phyloP scores from a whole-genome alignment of 2,888 invertebrate species.

The Leucophenga maculata region DNA sequence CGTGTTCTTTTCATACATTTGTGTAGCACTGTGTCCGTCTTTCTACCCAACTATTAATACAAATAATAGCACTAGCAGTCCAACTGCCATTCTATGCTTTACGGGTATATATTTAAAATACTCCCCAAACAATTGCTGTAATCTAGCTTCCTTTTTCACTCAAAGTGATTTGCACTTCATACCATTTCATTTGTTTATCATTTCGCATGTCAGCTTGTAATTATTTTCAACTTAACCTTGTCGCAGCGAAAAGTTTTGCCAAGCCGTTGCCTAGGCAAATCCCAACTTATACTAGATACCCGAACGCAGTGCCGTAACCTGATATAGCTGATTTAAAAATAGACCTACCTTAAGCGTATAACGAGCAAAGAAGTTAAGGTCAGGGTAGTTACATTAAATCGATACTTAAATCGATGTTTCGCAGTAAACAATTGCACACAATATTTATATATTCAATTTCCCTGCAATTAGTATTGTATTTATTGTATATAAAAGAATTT shows the following conservation, averaged over 20 bases:
- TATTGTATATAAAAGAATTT: not conserved
- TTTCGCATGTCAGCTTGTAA: slow-evolving; percentile 46
- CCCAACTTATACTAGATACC: not conserved
- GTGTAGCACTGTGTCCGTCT: too few relatives aligned
- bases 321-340: slow-evolving; percentile 1
- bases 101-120: too few relatives aligned
- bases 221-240: slow-evolving; percentile 35
- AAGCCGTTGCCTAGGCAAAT: slow-evolving; percentile 18
- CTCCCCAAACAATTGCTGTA: too few relatives aligned
- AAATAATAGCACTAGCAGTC: not conserved
- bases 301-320: not conserved
- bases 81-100: not conserved
- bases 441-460: too few relatives aligned
- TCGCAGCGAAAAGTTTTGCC: slow-evolving; percentile 22
- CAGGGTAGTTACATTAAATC: slow-evolving; percentile 4
- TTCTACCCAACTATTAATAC: too few relatives aligned
- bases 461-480: too few relatives aligned
- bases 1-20: too few relatives aligned
- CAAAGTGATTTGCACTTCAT: too few relatives aligned
- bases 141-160: too few relatives aligned
- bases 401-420: not conserved
- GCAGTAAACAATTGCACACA: not conserved
- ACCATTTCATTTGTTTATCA: slow-evolving; percentile 30
- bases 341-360: not conserved
- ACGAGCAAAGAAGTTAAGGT: slow-evolving; percentile 8